Percentiles rank a stretch among this genome's conserved stretches.
Evolutionary conservation across 2,888 invertebrate species (phyloP).

Genomic region (Lissonota sp.): DNA sequence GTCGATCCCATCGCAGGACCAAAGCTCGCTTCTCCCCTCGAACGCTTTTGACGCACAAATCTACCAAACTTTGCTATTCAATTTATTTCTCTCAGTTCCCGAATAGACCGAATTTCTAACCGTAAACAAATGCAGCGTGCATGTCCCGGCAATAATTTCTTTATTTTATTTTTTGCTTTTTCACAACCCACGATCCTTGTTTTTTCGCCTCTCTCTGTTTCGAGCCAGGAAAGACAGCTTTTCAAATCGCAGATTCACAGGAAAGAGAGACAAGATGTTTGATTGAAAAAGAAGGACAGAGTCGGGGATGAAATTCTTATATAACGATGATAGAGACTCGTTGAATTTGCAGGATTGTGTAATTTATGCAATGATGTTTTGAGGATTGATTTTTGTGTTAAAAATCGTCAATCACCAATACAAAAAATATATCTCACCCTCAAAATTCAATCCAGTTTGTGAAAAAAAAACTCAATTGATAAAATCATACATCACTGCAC

Average conservation of each 20-base stretch:
- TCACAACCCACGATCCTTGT: background rate
- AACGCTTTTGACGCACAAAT: conserved; percentile 12
- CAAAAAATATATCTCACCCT: background rate
- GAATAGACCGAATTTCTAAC: background rate
- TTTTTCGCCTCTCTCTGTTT: conserved; percentile 5
- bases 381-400: too few relatives aligned
- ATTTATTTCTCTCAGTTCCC: conserved; percentile 43
- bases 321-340: conserved; percentile 7
- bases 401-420: background rate
- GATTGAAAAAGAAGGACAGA: conserved; percentile 21
- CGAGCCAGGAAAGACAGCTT: background rate
- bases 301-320: conserved; percentile 4
- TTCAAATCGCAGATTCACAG: background rate
- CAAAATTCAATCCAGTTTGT: too few relatives aligned
- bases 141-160: background rate
- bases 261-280: background rate
- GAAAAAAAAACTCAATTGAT: too few relatives aligned
- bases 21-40: conserved; percentile 27
- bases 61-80: conserved; percentile 44
- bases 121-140: background rate
- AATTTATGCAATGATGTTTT: too few relatives aligned
- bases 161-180: conserved; percentile 3
- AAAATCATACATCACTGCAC: too few relatives aligned
- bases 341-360: background rate
- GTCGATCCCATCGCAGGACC: conserved; percentile 27